Evolutionary conservation across 2,113 vertebrate species (phyloP).

Genomic region (Leiothrix lutea): DNA sequence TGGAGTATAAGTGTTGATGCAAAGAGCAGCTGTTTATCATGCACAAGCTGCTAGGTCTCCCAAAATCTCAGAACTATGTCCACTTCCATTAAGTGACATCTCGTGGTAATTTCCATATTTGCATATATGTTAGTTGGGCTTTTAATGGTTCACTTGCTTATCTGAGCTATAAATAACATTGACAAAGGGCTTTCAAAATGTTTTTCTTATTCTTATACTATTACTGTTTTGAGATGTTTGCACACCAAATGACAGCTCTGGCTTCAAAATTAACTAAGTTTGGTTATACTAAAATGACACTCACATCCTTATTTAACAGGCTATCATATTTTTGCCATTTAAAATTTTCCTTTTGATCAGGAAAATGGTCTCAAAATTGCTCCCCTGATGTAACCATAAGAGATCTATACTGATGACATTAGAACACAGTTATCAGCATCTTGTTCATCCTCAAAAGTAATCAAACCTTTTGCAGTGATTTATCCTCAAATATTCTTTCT

Average conservation of each 20-base stretch:
- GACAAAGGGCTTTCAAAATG: background rate
- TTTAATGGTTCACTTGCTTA: background rate
- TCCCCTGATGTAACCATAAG: background rate
- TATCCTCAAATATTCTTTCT: slow-evolving; percentile 34
- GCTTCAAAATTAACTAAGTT: slow-evolving; percentile 23
- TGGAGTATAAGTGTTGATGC: background rate
- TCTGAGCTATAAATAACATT: background rate
- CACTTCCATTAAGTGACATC: background rate
- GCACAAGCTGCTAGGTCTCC: background rate
- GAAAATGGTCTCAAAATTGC: slow-evolving; percentile 39
- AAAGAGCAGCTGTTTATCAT: background rate
- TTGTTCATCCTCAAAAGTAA: slow-evolving; percentile 25
- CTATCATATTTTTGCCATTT: slow-evolving; percentile 25
- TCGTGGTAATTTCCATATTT: background rate
- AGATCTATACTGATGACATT: slow-evolving; percentile 47
- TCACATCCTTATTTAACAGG: background rate
- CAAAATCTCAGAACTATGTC: background rate
- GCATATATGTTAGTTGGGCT: background rate
- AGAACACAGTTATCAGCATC: background rate
- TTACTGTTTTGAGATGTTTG: background rate
- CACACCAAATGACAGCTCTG: background rate
- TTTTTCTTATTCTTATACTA: background rate
- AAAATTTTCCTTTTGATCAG: slow-evolving; percentile 44
- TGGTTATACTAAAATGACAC: background rate
- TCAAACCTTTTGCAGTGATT: slow-evolving; percentile 18